Conservation (phyloP, 2,113 vertebrate species). For the Prolemur simus region DNA sequence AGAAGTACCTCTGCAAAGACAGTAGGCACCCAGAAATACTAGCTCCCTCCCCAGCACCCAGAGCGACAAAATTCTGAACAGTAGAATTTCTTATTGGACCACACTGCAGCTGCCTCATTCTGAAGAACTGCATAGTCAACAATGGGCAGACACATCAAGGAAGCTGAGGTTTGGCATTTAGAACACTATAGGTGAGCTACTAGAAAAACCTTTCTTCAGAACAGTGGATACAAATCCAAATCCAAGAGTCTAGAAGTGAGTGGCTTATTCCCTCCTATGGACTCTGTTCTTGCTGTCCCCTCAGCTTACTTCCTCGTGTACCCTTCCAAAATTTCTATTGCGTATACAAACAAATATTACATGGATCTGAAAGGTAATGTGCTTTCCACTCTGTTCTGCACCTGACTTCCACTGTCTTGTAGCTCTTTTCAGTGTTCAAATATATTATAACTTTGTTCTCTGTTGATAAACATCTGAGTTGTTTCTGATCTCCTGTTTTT, state of each 20-base stretch:
- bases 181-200: background rate
- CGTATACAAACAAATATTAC: background rate
- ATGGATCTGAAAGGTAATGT: background rate
- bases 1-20: background rate
- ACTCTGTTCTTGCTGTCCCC: background rate
- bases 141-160: background rate
- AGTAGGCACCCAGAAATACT: background rate
- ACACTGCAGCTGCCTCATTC: background rate
- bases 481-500: constrained; percentile 24
- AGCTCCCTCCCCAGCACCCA: background rate
- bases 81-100: background rate
- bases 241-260: background rate
- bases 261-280: background rate
- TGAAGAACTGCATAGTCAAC: background rate
- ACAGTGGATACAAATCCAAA: background rate
- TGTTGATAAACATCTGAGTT: constrained; percentile 24
- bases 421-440: background rate
- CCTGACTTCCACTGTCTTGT: background rate
- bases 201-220: background rate
- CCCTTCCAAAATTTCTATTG: background rate
- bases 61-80: background rate
- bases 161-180: background rate
- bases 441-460: background rate
- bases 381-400: background rate
- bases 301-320: background rate